Conservation (phyloP, 2,888 invertebrate genomes). For the Ametastegia equiseti region DNA sequence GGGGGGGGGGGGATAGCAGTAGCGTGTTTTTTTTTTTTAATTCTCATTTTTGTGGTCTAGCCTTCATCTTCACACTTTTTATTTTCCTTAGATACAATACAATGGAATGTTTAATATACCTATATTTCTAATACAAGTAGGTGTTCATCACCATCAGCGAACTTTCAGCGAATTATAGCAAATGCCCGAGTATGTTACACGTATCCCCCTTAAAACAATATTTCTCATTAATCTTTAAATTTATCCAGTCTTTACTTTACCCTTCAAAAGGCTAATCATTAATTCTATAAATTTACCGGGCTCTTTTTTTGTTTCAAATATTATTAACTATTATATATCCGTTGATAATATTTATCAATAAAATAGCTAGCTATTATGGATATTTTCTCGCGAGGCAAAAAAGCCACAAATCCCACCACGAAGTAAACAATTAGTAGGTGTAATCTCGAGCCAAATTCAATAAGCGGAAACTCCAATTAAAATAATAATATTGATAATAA, state of each 20-base stretch:
- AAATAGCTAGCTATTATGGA: not conserved
- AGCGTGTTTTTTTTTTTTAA: constrained; percentile 26
- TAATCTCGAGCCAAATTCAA: not conserved
- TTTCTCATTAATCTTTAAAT: constrained; percentile 12
- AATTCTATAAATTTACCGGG: constrained; percentile 20
- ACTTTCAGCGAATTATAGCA: not conserved
- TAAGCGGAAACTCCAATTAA: not conserved
- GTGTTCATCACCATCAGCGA: constrained; percentile 9
- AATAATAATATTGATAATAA: constrained; percentile 3
- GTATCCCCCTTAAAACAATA: not conserved
- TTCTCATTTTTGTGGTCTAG: constrained; percentile 5
- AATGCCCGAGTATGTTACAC: not conserved
- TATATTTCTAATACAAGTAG: not conserved
- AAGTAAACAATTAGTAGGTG: too few relatives aligned
- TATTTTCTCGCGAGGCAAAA: not conserved
- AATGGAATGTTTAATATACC: not conserved
- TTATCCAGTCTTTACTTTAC: constrained; percentile 23
- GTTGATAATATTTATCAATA: constrained; percentile 24
- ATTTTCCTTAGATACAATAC: not conserved
- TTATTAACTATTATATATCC: not conserved
- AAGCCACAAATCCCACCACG: not conserved
- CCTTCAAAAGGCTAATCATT: not conserved
- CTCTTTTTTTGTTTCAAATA: not conserved
- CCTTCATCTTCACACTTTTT: constrained; percentile 17
- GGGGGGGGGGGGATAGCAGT: not conserved